These are phyloP conservation scores for Eristalis arbustorum DNA, from an alignment of 2,888 invertebrate species.

Conservation along the genomic window DNA sequence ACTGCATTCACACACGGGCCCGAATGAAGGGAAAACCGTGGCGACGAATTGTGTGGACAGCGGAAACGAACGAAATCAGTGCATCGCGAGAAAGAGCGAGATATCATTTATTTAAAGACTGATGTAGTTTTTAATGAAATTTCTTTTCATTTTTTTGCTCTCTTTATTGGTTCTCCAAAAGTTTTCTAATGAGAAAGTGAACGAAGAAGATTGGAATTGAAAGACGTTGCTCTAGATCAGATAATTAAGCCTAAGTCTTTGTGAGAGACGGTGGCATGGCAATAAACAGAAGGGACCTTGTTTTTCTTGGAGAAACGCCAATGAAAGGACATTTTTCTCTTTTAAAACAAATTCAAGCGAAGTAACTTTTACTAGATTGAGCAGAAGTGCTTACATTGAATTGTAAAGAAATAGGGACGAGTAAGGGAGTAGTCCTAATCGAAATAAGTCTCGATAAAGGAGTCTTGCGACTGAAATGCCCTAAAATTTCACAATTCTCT, in stretches of 20 bases:
- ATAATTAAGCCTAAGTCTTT: not conserved
- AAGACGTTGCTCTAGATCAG: not conserved
- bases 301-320: too few species aligned
- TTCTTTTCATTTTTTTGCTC: not conserved
- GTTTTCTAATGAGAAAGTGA: not conserved
- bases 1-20: not conserved
- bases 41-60: not conserved
- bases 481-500: too few species aligned
- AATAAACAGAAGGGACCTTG: too few species aligned
- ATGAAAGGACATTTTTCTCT: too few species aligned
- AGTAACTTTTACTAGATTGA: too few species aligned
- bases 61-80: not conserved
- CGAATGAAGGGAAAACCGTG: not conserved
- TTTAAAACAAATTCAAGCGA: too few species aligned
- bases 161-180: not conserved
- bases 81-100: not conserved
- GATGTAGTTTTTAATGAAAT: slow-evolving; percentile 26
- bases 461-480: too few species aligned
- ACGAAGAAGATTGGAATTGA: not conserved
- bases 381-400: too few species aligned
- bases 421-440: too few species aligned
- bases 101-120: slow-evolving; percentile 8
- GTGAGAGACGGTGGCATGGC: not conserved
- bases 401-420: too few species aligned
- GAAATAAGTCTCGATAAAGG: too few species aligned